Conservation (phyloP, 2,797 vertebrate species). For the Urophycis tenuis region DNA sequence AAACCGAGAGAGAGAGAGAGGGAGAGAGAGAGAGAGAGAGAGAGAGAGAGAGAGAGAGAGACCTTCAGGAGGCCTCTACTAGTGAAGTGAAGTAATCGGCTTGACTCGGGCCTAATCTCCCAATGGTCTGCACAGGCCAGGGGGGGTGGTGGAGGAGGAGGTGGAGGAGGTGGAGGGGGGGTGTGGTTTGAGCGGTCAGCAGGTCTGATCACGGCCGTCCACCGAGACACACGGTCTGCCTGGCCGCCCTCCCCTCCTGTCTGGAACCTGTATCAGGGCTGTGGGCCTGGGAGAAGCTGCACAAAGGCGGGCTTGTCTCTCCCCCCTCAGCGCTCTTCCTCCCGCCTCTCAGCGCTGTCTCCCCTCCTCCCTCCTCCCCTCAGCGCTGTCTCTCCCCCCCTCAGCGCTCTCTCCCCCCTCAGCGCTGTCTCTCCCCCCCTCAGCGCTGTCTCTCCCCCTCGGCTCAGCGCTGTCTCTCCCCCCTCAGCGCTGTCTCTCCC, state of each 20-base stretch:
- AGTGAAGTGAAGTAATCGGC: background rate
- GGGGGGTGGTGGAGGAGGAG: background rate
- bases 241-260: background rate
- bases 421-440: too few relatives aligned
- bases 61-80: background rate
- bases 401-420: too few relatives aligned
- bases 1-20: background rate
- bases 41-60: too few relatives aligned
- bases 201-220: background rate
- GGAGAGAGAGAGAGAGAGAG: too few relatives aligned
- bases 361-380: too few relatives aligned
- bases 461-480: too few relatives aligned
- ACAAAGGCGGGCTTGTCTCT: background rate
- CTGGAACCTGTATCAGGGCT: background rate
- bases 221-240: background rate
- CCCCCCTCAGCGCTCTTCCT: too few relatives aligned
- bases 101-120: background rate
- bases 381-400: too few relatives aligned
- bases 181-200: background rate
- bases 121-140: background rate
- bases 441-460: too few relatives aligned
- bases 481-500: too few relatives aligned
- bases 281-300: background rate
- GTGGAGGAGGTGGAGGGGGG: background rate
- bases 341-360: too few relatives aligned